These are phyloP conservation scores for Fragum sueziense DNA, from an alignment of 2,888 invertebrate genomes.

Conservation along the genomic window DNA sequence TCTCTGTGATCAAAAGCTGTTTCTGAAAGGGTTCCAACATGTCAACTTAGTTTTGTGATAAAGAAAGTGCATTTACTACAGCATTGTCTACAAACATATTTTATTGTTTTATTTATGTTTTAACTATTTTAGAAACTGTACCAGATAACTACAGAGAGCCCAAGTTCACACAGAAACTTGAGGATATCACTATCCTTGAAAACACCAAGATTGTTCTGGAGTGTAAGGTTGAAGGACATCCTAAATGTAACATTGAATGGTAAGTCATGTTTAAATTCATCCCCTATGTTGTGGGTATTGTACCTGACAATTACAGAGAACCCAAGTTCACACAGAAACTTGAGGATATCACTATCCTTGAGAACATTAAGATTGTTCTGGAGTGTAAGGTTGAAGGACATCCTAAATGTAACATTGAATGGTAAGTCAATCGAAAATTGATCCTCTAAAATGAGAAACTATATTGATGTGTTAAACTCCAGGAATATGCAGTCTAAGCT, in stretches of 20 bases:
- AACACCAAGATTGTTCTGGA: constrained; percentile 74
- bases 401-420: constrained; percentile 77
- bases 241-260: constrained; percentile 78
- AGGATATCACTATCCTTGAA: constrained; percentile 73
- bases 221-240: constrained; percentile 76
- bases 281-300: constrained; percentile 67
- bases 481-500: too few relatives aligned
- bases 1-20: too few relatives aligned
- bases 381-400: constrained; percentile 76
- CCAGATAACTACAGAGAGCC: constrained; percentile 81
- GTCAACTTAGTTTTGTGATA: too few relatives aligned
- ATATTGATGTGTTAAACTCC: too few relatives aligned
- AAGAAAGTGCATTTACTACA: too few relatives aligned
- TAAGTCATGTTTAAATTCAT: too few relatives aligned
- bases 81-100: too few relatives aligned
- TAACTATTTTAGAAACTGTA: constrained; percentile 66
- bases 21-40: too few relatives aligned
- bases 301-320: constrained; percentile 79
- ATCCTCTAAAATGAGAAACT: too few relatives aligned
- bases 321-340: constrained; percentile 80
- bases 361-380: constrained; percentile 73
- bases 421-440: too few relatives aligned
- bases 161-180: constrained; percentile 77
- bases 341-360: constrained; percentile 72
- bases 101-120: not conserved